These are phyloP conservation scores for Saxicola maurus DNA, from an alignment of 2,797 vertebrate genomes.

Conservation along the genomic window DNA sequence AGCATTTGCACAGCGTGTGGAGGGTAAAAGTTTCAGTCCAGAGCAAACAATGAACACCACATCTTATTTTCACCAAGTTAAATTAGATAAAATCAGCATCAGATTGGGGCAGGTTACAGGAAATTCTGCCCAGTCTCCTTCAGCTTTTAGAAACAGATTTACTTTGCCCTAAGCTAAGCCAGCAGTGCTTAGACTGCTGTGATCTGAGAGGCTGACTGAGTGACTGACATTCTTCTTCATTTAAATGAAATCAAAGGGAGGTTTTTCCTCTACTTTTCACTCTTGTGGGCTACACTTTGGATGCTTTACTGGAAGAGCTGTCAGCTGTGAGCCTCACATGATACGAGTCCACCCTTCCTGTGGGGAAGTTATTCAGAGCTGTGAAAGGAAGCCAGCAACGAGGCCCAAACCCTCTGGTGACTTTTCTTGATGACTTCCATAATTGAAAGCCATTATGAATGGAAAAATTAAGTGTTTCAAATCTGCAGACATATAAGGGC, in stretches of 20 bases:
- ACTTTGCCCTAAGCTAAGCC: not conserved
- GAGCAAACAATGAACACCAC: not conserved
- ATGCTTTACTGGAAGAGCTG: constrained; percentile 53
- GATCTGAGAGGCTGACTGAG: not conserved
- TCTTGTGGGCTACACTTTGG: not conserved
- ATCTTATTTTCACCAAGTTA: not conserved
- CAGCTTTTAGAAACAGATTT: not conserved
- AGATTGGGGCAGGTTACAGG: not conserved
- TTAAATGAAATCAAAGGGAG: constrained; percentile 21
- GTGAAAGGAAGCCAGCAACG: constrained; percentile 55
- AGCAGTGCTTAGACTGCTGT: not conserved
- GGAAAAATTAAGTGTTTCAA: constrained; percentile 51
- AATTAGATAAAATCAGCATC: not conserved
- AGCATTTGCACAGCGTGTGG: accelerated
- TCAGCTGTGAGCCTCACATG: constrained; percentile 56
- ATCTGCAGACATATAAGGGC: not conserved
- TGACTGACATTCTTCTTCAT: constrained; percentile 15
- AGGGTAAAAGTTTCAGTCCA: not conserved
- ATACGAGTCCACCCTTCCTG: constrained; percentile 54
- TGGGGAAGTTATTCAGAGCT: constrained; percentile 63
- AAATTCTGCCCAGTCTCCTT: not conserved
- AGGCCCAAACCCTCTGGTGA: constrained; percentile 48
- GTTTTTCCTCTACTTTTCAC: constrained; percentile 30
- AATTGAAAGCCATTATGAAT: constrained; percentile 53
- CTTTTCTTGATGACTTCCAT: constrained; percentile 57